Base-by-base conservation (phyloP, 2,888 invertebrate species). In the Iselma pallidipennis region DNA sequence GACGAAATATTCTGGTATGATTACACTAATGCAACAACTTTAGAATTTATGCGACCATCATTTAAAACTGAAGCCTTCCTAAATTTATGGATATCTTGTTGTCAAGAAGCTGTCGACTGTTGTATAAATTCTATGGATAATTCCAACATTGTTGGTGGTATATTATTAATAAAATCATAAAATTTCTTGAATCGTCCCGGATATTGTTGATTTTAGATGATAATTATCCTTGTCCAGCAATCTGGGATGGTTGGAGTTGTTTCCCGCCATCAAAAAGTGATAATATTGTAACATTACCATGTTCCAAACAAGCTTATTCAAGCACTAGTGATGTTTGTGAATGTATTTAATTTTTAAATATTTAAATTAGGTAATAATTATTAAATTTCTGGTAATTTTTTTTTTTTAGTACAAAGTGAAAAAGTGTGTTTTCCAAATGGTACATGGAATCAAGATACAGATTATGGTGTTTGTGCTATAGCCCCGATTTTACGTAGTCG, bases 211-310 rank as follows among this genome's bases (percentile, higher is more conserved):
- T 68, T 72, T 55, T 60, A 76, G 78, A 37, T 55, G 55, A 53
- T 21, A 71, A 73, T 21, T 68, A 75, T 58, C 57, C 59, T 6
- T 89, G 89, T 74, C 84, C 84, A 12, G 79, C 85, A 9, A 83
- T 86, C 0, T 89, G 88, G 83, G 89, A 89, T 66, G 88, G 84
- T 0, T 89, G 88, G 88, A 84, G 84, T 4, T 89, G 89, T 72
- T 88, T 87, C 83, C 80, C 79, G 12, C 74, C 80, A 6, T 81
- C 84, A 0, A 73, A 80, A 16, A 77, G 80, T 0, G 83, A 82
- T 3, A 81, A 82, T 1, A 72, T 80, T 0, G 81, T 82, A 0
- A 73, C 72, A n/a, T 78, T 82, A 63, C 76, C 84, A 1, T 89
- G 89, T 74, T 85, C 87, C 0, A 50, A 42, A 28, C 87, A 87